Evolutionary conservation across 2,113 vertebrate species (phyloP), one percentile per base, ranked within the genome.

Genomic region (Eptesicus fuscus): DNA sequence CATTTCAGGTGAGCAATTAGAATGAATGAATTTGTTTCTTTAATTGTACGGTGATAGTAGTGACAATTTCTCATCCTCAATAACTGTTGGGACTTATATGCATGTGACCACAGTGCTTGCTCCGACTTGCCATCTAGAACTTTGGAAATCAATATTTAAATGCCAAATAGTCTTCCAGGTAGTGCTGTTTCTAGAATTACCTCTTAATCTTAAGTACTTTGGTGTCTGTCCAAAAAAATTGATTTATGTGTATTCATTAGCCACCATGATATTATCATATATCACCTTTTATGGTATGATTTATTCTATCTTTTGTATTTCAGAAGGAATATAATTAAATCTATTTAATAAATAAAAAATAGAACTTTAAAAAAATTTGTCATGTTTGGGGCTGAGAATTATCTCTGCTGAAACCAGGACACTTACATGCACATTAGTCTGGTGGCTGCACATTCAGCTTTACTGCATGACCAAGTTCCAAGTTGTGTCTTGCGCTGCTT

Each of bases 1-100:
- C 98, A 97, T 98, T 98, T 98, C 98, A 98, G 98, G 98, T 98
- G 98, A 98, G 98, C 98, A 98, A 97, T 98, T 98, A 98, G 59
- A 97, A 61, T 97, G 97, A 97, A 91, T 83, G 83, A 90, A 79
- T 95, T 96, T 91, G 59, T 86, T 96, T 96, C 95, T 47, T 89
- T 47, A 94, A 67, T 93, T 28, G 59, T 96, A 12, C 22, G n/a
- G 83, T 96, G 42, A 93, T 53, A 28, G 25, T 94, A 83, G 93
- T 97, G 95, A 77, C 97, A 95, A 78, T 95, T 95, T 97, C 83
- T 96, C 90, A 63, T 96, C 96, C 94, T 89, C 97, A 96, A 44
- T 96, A 97, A 97, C 96, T 94, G 94, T 97, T 97, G 88, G 94
- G 98, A 97, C 65, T 86, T 86, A 85, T 44, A 92, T 95, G 98